Base-by-base conservation (phyloP, 2,888 invertebrate genomes). In the Blastobasis adustella region DNA sequence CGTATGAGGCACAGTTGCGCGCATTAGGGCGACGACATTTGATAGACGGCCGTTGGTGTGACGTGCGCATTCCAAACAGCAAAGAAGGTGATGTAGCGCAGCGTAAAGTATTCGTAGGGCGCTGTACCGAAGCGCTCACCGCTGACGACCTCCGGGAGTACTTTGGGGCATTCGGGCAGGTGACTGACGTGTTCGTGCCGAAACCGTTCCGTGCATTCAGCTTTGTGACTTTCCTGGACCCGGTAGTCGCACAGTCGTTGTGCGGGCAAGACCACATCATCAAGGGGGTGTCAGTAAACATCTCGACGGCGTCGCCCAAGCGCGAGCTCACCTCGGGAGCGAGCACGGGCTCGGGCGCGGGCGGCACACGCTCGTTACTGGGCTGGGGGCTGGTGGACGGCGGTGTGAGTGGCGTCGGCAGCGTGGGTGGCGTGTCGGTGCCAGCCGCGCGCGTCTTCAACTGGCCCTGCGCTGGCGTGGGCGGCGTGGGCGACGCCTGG, bases 231-330 rank as follows among this genome's bases (percentile, higher is more conserved):
- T 95, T 96, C 79, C 85, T 94, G 54, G 94, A 95, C 73, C 92
- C 95, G 0, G 93, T 94, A 67, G 92, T 95, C 52, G 95, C 95
- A 6, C 94, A 94, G 75, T 91, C 91, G 10, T 83, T 95, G 42
- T 94, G 94, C 68, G 95, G 95, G 0, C 94, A 95, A 75, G 95
- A 95, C 83, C 94, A 95, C 73, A 94, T 95, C 60, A 93, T 95
- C 56, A 94, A 94, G 76, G 94, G 95, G 51, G 95, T 96, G 50
- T 95, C 95, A 9, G 95, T 96, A 46, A 95, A 95, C 81, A 95
- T 97, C 56, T 94, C 95, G 36, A 95, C 94, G 68, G 96, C 96
- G 37, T 94, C 95, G 37, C 96, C 96, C 10, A 96, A 96, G 79
- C 92, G 91, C 60, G 92, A 92, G 61, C 87, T 89, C 39, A 73